phyloP scores from a whole-genome alignment of 2,113 vertebrate genomes.

The Poeciliopsis prolifica region DNA sequence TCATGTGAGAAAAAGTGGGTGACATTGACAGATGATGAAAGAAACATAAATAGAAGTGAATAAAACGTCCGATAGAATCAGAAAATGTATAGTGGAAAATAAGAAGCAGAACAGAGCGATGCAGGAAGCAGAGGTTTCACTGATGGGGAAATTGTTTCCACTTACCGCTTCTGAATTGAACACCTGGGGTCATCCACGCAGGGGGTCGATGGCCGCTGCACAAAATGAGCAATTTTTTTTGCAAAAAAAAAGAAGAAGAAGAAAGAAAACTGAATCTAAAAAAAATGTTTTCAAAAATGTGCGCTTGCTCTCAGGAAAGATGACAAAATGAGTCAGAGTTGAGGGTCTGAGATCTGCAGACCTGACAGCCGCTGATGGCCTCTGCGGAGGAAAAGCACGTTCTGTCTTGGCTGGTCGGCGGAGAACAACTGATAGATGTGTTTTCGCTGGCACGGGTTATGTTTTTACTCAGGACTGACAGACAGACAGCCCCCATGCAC shows the following conservation, averaged over 20 bases:
- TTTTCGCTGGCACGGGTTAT: conserved; percentile 77
- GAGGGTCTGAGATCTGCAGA: conserved; percentile 20
- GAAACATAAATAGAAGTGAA: neutral
- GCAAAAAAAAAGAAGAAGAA: conserved; percentile 14
- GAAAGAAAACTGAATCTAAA: conserved; percentile 1
- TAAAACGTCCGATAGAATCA: conserved; percentile 9
- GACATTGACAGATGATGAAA: conserved; percentile 21
- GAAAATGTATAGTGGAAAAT: neutral
- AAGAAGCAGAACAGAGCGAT: neutral
- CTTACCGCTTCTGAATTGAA: conserved; percentile 69
- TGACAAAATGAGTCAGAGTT: conserved; percentile 12
- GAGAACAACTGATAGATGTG: conserved; percentile 73
- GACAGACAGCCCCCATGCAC: conserved; percentile 77
- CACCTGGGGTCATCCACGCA: conserved; percentile 65
- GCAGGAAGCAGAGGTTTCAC: neutral
- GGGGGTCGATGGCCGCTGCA: conserved; percentile 47
- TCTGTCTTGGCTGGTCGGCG: conserved; percentile 61
- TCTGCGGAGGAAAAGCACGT: conserved; percentile 33
- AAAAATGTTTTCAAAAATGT: conserved; percentile 24
- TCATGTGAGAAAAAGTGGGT: conserved; percentile 32
- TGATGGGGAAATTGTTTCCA: conserved; percentile 58
- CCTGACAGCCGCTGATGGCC: conserved; percentile 46
- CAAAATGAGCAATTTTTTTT: conserved; percentile 41
- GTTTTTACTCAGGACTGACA: conserved; percentile 80
- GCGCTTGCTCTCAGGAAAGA: conserved; percentile 23